phyloP scores from a whole-genome alignment of 2,797 vertebrate genomes.

The Synanceia verrucosa region DNA sequence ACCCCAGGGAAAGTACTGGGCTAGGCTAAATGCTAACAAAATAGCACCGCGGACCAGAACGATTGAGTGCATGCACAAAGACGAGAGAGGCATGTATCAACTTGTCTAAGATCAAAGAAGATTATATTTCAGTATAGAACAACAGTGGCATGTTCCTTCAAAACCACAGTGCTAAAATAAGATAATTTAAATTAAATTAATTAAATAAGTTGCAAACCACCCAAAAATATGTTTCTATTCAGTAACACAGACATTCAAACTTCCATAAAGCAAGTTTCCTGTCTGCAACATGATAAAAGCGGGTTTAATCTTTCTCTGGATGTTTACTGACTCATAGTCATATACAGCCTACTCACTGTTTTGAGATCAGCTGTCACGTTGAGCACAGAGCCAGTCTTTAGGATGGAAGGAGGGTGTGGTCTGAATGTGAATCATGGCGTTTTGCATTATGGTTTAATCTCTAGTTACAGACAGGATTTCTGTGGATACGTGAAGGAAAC shows the following conservation, averaged over 20 bases:
- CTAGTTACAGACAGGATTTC: slow-evolving; percentile 2
- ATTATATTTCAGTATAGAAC: no score
- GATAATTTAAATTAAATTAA: background rate
- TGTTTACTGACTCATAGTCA: background rate
- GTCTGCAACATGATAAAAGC: background rate
- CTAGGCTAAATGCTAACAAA: no score
- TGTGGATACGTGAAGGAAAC: slow-evolving; percentile 8
- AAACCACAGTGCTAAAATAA: background rate
- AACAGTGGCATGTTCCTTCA: no score
- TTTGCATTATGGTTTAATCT: slow-evolving; percentile 13
- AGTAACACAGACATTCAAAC: background rate
- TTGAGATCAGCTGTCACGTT: background rate
- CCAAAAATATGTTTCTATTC: background rate
- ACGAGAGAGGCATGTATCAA: no score
- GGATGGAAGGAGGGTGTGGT: slow-evolving; percentile 62
- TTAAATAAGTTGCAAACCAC: background rate
- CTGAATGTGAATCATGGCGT: slow-evolving; percentile 23
- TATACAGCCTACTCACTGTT: background rate
- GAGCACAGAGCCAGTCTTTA: slow-evolving; percentile 7
- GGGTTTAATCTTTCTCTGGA: background rate
- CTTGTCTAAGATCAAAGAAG: no score
- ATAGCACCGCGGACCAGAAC: no score
- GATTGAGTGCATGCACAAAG: no score
- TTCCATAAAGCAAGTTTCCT: background rate
- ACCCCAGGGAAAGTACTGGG: no score